Conservation (phyloP, 2,797 vertebrate species). For the Aplochiton taeniatus region DNA sequence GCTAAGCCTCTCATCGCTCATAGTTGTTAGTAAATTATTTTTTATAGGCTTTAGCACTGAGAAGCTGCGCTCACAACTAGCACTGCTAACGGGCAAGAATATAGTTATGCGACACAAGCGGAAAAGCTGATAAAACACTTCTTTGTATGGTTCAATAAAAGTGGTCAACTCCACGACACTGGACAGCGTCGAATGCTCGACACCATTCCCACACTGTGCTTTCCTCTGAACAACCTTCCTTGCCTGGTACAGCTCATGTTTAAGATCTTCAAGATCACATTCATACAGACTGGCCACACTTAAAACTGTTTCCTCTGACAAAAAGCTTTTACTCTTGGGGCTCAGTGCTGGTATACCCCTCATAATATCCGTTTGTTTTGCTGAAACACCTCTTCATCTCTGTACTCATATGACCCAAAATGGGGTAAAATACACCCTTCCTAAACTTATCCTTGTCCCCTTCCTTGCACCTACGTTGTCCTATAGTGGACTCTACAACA, state of each 20-base stretch:
- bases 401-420: slow-evolving; percentile 11
- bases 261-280: slow-evolving; percentile 10
- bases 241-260: slow-evolving; percentile 12
- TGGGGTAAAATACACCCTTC: neutral
- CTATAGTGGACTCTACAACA: no score
- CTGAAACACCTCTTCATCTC: slow-evolving; percentile 12
- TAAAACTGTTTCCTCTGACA: slow-evolving; percentile 1
- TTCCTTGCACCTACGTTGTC: no score
- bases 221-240: neutral
- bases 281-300: neutral
- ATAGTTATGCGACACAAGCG: slow-evolving; percentile 21
- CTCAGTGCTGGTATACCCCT: neutral
- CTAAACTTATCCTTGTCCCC: neutral
- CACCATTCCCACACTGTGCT: neutral
- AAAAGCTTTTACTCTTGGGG: no score
- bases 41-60: slow-evolving; percentile 26
- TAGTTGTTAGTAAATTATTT: slow-evolving; percentile 14
- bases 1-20: slow-evolving; percentile 10
- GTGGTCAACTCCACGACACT: slow-evolving; percentile 11
- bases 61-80: slow-evolving; percentile 19
- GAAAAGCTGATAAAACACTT: slow-evolving; percentile 20
- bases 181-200: no score
- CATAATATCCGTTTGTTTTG: slow-evolving; percentile 15
- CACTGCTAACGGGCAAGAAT: slow-evolving; percentile 16
- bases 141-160: slow-evolving; percentile 21